Evolutionary conservation across 2,888 invertebrate genomes (phyloP), one percentile per base, ranked within the genome.

Genomic region (Seladonia tumulorum): DNA sequence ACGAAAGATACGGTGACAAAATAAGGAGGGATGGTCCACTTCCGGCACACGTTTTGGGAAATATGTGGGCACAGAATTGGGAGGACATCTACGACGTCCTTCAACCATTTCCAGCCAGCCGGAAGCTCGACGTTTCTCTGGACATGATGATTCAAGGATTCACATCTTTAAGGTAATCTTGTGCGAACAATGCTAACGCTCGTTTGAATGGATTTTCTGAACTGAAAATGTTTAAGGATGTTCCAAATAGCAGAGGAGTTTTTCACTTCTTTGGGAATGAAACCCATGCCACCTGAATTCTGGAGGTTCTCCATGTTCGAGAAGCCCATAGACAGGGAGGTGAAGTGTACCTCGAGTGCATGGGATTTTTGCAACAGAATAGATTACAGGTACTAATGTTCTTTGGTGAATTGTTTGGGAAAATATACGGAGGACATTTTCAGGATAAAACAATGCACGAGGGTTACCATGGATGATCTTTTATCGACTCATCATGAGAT

Each of bases 1-100:
- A 96, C 12, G 95, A 96, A 78, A 94, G 96, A 68, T 97, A 98
- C 89, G 97, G 97, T 0, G 96, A 96, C 39, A 95, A 96, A 72
- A 95, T 97, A 1, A 94, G 97, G 39, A 94, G 95, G 5, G 97
- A 97, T 82, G 98, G 98, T 0, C 98, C 98, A 0, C 96, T 99
- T 79, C 98, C 98, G 0, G 98, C 98, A 0, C 98, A 98, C 95
- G 93, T 98, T 22, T 94, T 98, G 22, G 98, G 98, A 22, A 97
- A 98, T 94, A 97, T 98, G 96, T 98, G 98, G 98, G 97, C 97
- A 0, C 98, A 98, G 94, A 97, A 97, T 91, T 98, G 98, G 98
- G 97, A 97, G 88, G 97, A 97, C 22, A 96, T 98, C 73, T 96
- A 96, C 93, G 97, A 97, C 86, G 94, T 97, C 60, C 97, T 98